phyloP scores from a whole-genome alignment of 1,140 invertebrate genomes.

The Drosophila littoralis region DNA sequence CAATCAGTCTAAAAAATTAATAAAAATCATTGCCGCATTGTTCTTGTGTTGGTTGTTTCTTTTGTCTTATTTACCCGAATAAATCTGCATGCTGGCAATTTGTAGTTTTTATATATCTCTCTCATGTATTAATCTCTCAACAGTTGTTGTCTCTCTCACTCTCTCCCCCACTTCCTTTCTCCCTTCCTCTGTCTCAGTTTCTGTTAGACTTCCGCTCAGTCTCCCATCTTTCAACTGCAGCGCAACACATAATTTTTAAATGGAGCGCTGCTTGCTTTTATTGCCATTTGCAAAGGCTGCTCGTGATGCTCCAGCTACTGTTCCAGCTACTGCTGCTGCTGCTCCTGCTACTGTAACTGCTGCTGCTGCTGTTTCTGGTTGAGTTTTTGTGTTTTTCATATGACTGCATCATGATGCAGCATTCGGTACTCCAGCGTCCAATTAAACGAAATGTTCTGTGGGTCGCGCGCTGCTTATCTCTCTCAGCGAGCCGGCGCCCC shows the following conservation, averaged over 20 bases:
- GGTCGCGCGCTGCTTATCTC: conserved; percentile 32
- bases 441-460: conserved; percentile 81
- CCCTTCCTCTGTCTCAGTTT: neutral
- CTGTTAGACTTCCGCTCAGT: neutral
- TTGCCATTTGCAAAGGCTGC: conserved; percentile 38
- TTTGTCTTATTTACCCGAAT: conserved; percentile 17
- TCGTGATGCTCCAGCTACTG: neutral
- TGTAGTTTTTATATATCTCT: conserved; percentile 31
- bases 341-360: neutral
- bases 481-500: conserved; percentile 52
- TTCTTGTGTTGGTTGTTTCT: neutral
- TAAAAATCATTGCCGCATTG: conserved; percentile 18
- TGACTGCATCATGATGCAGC: conserved; percentile 78
- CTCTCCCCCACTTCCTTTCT: neutral
- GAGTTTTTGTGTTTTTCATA: conserved; percentile 49
- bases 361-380: conserved; percentile 3
- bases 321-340: neutral
- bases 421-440: conserved; percentile 76
- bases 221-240: conserved; percentile 24
- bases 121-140: conserved; percentile 26
- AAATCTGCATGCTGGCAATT: conserved; percentile 39
- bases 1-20: conserved; percentile 23
- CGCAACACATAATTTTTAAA: conserved; percentile 53
- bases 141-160: conserved; percentile 12
- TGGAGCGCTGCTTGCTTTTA: conserved; percentile 52